Conservation (phyloP, 1,140 invertebrate genomes). For the Bombus consobrinus region DNA sequence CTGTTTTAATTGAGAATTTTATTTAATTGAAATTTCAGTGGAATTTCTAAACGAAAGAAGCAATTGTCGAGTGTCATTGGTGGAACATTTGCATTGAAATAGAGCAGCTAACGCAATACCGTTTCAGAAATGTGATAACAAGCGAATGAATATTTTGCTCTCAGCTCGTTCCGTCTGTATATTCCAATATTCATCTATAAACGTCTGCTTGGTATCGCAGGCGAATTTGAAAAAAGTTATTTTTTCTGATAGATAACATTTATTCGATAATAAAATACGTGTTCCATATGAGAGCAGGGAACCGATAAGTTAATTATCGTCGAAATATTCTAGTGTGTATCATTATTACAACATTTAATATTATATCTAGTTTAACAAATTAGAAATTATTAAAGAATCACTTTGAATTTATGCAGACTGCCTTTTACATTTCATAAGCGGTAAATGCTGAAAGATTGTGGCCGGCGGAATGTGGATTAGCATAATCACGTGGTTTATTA, state of each 20-base stretch:
- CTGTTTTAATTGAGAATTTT: too few relatives aligned
- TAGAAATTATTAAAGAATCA: background rate
- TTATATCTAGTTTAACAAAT: background rate
- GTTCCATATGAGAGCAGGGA: too few relatives aligned
- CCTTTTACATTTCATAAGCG: too few relatives aligned
- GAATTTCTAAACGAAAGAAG: background rate
- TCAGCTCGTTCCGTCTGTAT: background rate
- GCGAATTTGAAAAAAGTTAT: background rate
- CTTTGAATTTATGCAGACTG: too few relatives aligned
- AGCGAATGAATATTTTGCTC: background rate
- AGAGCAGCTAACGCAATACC: background rate
- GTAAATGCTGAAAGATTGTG: too few relatives aligned
- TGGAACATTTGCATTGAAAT: background rate
- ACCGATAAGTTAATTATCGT: background rate
- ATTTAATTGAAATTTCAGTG: too few relatives aligned
- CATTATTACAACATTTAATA: background rate
- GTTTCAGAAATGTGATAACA: background rate
- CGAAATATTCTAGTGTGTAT: background rate
- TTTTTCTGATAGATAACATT: background rate
- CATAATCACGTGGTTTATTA: background rate
- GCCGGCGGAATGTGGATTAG: background rate
- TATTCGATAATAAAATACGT: background rate
- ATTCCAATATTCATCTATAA: background rate
- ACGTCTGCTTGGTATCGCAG: background rate
- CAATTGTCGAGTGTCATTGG: background rate